Conservation (phyloP, 2,113 vertebrate species). For the Laticauda laticaudata region DNA sequence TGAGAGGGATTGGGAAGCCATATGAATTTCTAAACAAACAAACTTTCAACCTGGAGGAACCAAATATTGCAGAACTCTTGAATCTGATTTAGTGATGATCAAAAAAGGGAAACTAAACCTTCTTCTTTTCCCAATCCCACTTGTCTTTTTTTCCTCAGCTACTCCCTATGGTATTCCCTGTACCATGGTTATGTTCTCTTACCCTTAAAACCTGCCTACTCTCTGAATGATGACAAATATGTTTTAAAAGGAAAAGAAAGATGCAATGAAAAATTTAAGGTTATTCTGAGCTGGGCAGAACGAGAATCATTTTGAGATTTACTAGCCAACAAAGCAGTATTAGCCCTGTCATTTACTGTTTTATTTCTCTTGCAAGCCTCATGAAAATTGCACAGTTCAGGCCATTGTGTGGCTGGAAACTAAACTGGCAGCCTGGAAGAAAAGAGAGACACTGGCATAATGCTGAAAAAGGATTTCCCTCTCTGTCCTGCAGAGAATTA, state of each 20-base stretch:
- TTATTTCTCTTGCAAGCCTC: constrained; percentile 59
- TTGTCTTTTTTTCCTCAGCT: constrained; percentile 42
- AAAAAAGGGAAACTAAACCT: neutral
- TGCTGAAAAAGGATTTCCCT: constrained; percentile 59
- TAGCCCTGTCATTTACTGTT: constrained; percentile 44
- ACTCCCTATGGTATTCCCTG: constrained; percentile 29
- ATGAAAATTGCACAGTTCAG: constrained; percentile 55
- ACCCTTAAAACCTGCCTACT: constrained; percentile 44
- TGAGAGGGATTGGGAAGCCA: too few relatives aligned
- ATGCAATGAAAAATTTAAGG: constrained; percentile 50
- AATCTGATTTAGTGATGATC: neutral
- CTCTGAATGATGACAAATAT: constrained; percentile 42
- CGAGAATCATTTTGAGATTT: constrained; percentile 53
- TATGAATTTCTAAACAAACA: too few relatives aligned
- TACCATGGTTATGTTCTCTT: constrained; percentile 52
- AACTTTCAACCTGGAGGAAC: neutral
- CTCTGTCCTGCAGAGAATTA: constrained; percentile 58
- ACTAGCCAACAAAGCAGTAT: constrained; percentile 42
- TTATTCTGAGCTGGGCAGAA: constrained; percentile 17
- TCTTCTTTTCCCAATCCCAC: neutral
- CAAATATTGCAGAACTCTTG: neutral
- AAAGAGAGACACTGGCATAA: constrained; percentile 45
- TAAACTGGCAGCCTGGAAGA: constrained; percentile 39
- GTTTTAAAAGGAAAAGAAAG: constrained; percentile 6
- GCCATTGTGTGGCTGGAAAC: constrained; percentile 48